These are phyloP conservation scores for Drosophila sucinea DNA, from an alignment of 1,140 invertebrate species.

Conservation along the genomic window DNA sequence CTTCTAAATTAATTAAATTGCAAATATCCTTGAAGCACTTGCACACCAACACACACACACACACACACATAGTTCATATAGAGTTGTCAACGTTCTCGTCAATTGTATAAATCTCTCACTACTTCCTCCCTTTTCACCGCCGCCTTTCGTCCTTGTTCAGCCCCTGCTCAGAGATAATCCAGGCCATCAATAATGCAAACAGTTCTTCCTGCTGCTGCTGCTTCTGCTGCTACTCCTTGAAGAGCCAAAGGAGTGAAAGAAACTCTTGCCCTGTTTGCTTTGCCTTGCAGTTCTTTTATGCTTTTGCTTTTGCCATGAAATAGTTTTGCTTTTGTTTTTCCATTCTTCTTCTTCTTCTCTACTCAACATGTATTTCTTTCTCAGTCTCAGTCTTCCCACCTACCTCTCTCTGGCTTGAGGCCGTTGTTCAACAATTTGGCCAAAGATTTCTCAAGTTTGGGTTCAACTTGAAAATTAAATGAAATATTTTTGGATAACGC, in stretches of 20 bases:
- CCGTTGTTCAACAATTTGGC: conserved; percentile 59
- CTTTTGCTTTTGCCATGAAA: conserved; percentile 43
- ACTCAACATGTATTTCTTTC: neutral
- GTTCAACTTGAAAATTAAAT: conserved; percentile 73
- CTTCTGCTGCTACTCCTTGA: neutral
- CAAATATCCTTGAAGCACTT: conserved; percentile 76
- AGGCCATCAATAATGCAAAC: conserved; percentile 81
- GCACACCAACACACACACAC: conserved; percentile 35
- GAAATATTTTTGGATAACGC: conserved; percentile 55
- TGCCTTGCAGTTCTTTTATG: conserved; percentile 53
- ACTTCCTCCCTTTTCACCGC: neutral
- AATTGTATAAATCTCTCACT: conserved; percentile 42
- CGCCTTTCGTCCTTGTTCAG: neutral
- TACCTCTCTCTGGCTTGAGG: conserved; percentile 30
- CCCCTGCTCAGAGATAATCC: conserved; percentile 68
- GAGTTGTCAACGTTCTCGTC: conserved; percentile 66
- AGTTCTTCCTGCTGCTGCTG: conserved; percentile 45
- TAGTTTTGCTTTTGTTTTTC: conserved; percentile 59
- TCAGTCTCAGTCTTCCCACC: neutral
- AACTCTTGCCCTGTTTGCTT: conserved; percentile 51
- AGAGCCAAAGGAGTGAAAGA: conserved; percentile 9
- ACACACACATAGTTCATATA: conserved; percentile 34
- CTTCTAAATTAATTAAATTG: conserved; percentile 82
- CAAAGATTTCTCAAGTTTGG: conserved; percentile 72
- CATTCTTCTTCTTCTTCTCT: conserved; percentile 16